Conservation (phyloP, 2,797 vertebrate species). For the Fringilla coelebs region DNA sequence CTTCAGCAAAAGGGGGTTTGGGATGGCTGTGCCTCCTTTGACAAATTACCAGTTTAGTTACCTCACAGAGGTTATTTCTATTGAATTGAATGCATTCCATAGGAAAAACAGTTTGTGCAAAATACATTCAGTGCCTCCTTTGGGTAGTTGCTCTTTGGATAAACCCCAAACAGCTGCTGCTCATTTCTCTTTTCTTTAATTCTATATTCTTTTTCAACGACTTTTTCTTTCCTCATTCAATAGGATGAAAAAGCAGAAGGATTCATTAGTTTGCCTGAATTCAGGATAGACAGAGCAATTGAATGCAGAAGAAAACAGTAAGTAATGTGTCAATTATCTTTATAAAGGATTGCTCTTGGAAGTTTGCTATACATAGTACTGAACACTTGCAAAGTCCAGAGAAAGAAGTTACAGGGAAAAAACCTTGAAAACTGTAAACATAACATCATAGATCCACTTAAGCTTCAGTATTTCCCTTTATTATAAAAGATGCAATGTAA, state of each 20-base stretch:
- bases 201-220: background rate
- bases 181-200: background rate
- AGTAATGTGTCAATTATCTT: conserved; percentile 52
- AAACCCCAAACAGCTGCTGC: background rate
- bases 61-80: background rate
- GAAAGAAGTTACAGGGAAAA: background rate
- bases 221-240: background rate
- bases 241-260: conserved; percentile 91
- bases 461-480: background rate
- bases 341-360: background rate
- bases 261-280: conserved; percentile 91
- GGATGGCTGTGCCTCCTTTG: background rate
- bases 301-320: conserved; percentile 91
- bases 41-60: background rate
- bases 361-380: background rate
- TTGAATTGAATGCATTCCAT: background rate
- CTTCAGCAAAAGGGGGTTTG: background rate
- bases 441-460: background rate
- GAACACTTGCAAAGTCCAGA: background rate
- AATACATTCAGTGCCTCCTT: background rate
- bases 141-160: background rate
- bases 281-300: conserved; percentile 89
- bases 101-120: background rate
- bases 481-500: background rate
- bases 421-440: background rate